Evolutionary conservation across 1,140 invertebrate species (phyloP).

Genomic region (Zaprionus africanus): DNA sequence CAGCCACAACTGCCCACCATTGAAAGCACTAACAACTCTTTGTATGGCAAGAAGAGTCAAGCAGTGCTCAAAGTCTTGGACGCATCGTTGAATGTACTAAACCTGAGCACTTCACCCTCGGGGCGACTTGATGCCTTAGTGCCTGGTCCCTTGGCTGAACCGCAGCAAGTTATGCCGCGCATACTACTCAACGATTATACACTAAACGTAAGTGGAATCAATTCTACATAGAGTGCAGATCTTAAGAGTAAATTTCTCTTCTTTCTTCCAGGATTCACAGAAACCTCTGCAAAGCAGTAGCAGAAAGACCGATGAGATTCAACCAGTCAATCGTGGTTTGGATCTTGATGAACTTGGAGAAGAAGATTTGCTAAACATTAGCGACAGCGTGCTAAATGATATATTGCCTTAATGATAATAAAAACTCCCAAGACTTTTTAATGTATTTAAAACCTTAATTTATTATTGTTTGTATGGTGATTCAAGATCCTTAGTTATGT

Average conservation of each 20-base stretch:
- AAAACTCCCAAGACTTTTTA: not conserved
- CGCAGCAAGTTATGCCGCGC: slow-evolving; percentile 31
- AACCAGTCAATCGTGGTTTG: slow-evolving; percentile 25
- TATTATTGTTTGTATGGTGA: slow-evolving; percentile 7
- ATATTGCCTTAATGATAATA: slow-evolving; percentile 51
- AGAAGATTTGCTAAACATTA: slow-evolving; percentile 66
- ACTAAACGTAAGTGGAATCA: slow-evolving; percentile 43
- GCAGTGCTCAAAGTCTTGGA: slow-evolving; percentile 72
- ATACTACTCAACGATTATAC: slow-evolving; percentile 59
- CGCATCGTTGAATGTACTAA: slow-evolving; percentile 67
- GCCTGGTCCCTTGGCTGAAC: slow-evolving; percentile 22
- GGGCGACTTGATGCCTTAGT: slow-evolving; percentile 75
- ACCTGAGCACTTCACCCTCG: slow-evolving; percentile 78
- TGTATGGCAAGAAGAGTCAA: slow-evolving; percentile 55
- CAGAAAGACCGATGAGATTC: slow-evolving; percentile 43
- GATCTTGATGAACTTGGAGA: slow-evolving; percentile 20
- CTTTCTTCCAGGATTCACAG: slow-evolving; percentile 39
- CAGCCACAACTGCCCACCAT: not conserved
- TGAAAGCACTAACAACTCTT: slow-evolving; percentile 46
- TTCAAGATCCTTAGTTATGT: not conserved
- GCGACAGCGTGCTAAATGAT: slow-evolving; percentile 75
- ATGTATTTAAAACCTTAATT: slow-evolving; percentile 23
- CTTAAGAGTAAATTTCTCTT: not conserved
- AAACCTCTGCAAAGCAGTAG: not conserved
- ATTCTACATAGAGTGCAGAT: not conserved